phyloP scores from a whole-genome alignment of 1,140 invertebrate genomes.

The Bathynomus jamesi region DNA sequence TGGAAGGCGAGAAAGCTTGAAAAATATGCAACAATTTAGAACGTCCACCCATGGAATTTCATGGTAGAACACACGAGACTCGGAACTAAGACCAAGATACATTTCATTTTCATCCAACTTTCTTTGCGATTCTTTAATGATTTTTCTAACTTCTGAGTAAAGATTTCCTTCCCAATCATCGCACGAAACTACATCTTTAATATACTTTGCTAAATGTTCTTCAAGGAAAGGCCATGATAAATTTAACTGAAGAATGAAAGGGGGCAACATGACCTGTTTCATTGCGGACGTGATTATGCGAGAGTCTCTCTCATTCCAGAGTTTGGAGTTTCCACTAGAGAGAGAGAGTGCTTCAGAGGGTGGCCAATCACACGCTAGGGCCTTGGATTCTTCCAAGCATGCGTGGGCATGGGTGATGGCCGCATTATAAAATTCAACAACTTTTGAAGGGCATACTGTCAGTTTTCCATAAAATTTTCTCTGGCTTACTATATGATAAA shows the following conservation, averaged over 20 bases:
- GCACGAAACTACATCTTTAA: neutral
- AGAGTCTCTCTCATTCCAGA: neutral
- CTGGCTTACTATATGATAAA: conserved; percentile 3
- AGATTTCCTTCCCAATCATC: neutral
- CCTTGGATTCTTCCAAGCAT: neutral
- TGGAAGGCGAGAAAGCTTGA: neutral
- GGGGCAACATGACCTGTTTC: neutral
- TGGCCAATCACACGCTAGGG: neutral
- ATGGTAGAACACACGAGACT: neutral
- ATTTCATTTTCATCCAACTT: neutral
- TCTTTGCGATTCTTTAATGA: neutral
- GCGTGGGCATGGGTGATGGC: neutral
- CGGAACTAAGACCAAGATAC: neutral
- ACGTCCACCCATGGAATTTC: neutral
- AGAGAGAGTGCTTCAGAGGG: neutral
- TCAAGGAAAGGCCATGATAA: neutral
- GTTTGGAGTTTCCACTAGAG: neutral
- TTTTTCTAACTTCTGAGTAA: neutral
- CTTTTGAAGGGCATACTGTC: conserved; percentile 1
- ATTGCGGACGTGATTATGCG: neutral
- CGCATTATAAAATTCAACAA: conserved; percentile 19
- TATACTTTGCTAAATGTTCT: neutral
- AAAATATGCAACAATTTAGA: neutral
- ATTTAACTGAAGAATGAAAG: neutral
- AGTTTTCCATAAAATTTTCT: conserved; percentile 14